Evolutionary conservation across 2,888 invertebrate species (phyloP), one percentile per base, ranked within the genome.

Genomic region (Morpho deidamia): DNA sequence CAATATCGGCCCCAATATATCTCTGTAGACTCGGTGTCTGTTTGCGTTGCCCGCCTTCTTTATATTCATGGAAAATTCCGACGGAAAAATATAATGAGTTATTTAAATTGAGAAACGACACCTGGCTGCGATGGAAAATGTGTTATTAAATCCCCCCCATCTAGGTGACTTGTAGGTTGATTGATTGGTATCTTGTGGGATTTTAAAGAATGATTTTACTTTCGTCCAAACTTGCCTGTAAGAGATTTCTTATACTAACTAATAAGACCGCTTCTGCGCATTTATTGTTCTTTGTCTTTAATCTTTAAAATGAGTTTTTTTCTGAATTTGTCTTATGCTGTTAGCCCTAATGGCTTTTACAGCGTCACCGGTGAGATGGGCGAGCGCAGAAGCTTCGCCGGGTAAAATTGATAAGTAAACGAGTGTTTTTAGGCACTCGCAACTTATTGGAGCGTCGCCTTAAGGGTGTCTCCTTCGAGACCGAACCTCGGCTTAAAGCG

Each of bases 11-110:
- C 55, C 62, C 64, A 61, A 59, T 56, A 61, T 62, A 66, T 63
- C 62, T 59, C 58, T 65, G 68, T 63, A 59, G 63, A 63, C 58
- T 55, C 60, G 61, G 61, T 37, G 60, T 54, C 60, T 59, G 60
- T 52, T 60, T 63, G 62, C 56, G 33, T 52, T 54, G 45, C 50
- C 47, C 52, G 52, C 56, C 64, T 59, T 51, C 58, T 65, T 63
- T 65, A 61, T 65, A 65, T 63, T 65, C 62, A 66, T 63, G 63
- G 48, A 54, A 57, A 55, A 52, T 56, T 58, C 44, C 47, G 14
- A 37, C 43, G 55, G 52, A 51, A 43, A 55, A 55, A 55, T 49
- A 53, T 61, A 59, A 56, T 59, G 52, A 58, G 51, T 52, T 57
- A 44, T 42, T 53, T 49, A 49, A 49, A 49, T 49, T 41, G 49